Percentiles rank a stretch among this genome's conserved stretches.
Evolutionary conservation across 2,113 vertebrate species (phyloP).

Genomic region (Amblyopsis rosae): DNA sequence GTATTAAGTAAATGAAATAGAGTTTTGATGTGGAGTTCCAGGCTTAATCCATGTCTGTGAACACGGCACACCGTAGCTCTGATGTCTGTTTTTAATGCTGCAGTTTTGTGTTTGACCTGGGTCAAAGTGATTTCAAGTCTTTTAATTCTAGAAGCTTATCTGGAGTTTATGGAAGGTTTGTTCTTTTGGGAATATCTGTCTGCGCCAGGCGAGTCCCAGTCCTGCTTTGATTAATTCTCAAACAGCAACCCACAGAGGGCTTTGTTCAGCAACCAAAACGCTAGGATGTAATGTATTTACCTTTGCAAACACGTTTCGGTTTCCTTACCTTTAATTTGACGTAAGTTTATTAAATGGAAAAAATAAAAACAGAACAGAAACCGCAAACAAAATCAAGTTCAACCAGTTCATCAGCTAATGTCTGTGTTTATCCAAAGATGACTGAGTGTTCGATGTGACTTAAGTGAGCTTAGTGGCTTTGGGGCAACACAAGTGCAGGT

Average conservation of each 20-base stretch:
- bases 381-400: too few relatives aligned
- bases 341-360: neutral
- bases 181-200: constrained; percentile 36
- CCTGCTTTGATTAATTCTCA: constrained; percentile 52
- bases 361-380: too few relatives aligned
- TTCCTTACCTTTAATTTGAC: constrained; percentile 21
- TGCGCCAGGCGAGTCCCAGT: constrained; percentile 31
- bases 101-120: constrained; percentile 51
- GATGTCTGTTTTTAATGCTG: constrained; percentile 31
- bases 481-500: neutral
- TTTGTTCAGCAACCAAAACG: constrained; percentile 37
- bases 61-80: constrained; percentile 11
- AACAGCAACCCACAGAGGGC: constrained; percentile 42
- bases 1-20: constrained; percentile 15
- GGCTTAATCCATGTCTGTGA: constrained; percentile 38
- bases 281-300: constrained; percentile 45
- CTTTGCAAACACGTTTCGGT: constrained; percentile 30
- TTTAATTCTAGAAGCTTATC: constrained; percentile 45
- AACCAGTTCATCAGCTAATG: neutral
- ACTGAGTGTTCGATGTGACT: neutral
- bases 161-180: constrained; percentile 26
- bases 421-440: neutral
- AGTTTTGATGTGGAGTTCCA: constrained; percentile 51
- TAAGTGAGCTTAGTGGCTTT: neutral
- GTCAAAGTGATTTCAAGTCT: constrained; percentile 50